Percentiles rank a stretch among this genome's conserved stretches.
Evolutionary conservation across 2,888 invertebrate genomes (phyloP).

Genomic region (Trachelus tabidus): DNA sequence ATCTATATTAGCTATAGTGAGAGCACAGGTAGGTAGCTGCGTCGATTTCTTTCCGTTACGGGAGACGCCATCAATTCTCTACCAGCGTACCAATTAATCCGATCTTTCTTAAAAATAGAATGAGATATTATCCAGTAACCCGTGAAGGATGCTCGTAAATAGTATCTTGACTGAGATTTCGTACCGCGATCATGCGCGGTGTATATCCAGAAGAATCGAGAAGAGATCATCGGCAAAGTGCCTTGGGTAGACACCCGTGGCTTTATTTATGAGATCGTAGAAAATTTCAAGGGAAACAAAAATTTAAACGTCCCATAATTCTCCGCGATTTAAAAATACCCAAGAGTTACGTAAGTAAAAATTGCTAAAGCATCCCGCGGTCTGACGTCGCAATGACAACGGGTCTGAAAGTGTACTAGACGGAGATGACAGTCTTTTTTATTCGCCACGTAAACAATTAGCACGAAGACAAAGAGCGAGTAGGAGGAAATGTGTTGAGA

Average conservation of each 20-base stretch:
- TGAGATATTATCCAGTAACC: conserved; percentile 40
- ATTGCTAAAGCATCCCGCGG: background rate
- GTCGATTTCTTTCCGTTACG: conserved; percentile 34
- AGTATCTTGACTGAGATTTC: conserved; percentile 28
- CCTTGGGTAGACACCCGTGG: background rate
- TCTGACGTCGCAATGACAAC: background rate
- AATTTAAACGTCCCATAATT: background rate
- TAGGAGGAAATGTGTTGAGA: background rate
- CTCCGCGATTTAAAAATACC: background rate
- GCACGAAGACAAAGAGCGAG: background rate
- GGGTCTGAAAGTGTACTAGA: background rate
- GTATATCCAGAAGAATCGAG: background rate
- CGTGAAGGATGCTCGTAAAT: conserved; percentile 34
- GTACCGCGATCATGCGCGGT: conserved; percentile 13
- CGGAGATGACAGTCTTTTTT: background rate
- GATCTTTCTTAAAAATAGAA: conserved; percentile 40
- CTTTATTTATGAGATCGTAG: background rate
- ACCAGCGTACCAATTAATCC: conserved; percentile 40
- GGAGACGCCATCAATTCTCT: conserved; percentile 34
- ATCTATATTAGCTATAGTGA: background rate
- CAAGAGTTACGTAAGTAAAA: background rate
- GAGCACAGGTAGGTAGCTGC: conserved; percentile 1
- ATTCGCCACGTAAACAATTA: background rate
- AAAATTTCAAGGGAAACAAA: background rate
- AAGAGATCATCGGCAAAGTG: background rate